These are phyloP conservation scores for Intellagama lesueurii DNA, from an alignment of 2,797 vertebrate genomes.

Conservation along the genomic window DNA sequence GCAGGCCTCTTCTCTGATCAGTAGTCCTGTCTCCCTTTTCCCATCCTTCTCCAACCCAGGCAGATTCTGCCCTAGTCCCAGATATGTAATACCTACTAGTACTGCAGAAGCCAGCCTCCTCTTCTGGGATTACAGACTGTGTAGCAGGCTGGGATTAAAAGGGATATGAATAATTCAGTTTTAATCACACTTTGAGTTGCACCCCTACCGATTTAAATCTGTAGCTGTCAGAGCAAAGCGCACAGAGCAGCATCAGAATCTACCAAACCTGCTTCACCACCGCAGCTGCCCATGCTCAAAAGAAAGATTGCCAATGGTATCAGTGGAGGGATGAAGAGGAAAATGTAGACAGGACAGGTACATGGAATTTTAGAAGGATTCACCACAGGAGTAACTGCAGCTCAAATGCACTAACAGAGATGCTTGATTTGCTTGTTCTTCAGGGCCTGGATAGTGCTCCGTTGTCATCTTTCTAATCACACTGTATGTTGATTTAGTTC, in stretches of 20 bases:
- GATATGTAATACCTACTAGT: not conserved
- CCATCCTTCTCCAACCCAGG: not conserved
- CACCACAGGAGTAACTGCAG: not conserved
- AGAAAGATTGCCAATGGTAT: no score
- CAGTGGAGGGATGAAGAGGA: not conserved
- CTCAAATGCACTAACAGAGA: not conserved
- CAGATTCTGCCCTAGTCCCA: not conserved
- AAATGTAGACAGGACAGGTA: not conserved
- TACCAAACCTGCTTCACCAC: not conserved
- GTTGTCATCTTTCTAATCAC: not conserved
- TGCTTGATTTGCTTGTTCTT: not conserved
- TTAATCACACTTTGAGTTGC: conserved; percentile 71
- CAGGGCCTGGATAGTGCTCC: not conserved
- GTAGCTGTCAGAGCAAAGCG: not conserved
- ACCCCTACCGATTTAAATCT: conserved; percentile 60
- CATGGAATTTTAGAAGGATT: not conserved
- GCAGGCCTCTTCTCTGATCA: not conserved
- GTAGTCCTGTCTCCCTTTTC: not conserved
- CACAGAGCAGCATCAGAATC: not conserved
- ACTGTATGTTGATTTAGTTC: not conserved
- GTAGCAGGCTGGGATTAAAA: conserved; percentile 65
- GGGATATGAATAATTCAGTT: conserved; percentile 67
- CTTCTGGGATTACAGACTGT: conserved; percentile 58
- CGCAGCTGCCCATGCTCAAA: not conserved
- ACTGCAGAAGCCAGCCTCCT: not conserved